Percentiles rank a stretch among this genome's conserved stretches.
These are phyloP conservation scores for Drosophila rhopaloa DNA, from an alignment of 1,140 invertebrate species.

Conservation along the genomic window DNA sequence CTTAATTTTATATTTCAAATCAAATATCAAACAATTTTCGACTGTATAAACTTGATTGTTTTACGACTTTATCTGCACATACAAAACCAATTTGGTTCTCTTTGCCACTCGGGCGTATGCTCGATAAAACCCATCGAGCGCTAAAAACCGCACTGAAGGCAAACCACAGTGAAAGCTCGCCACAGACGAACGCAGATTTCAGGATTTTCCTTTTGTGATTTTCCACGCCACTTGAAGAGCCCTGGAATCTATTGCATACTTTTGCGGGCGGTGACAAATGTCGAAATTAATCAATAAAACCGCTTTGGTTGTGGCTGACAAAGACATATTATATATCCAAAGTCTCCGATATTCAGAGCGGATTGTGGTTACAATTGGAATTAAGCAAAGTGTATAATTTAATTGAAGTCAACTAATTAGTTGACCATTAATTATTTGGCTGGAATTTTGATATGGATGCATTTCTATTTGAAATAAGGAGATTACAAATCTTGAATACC, in stretches of 20 bases:
- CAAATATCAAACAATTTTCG: not conserved
- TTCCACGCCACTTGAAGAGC: constrained; percentile 1
- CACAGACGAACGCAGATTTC: not conserved
- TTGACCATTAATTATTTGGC: not conserved
- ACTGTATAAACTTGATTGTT: constrained; percentile 1
- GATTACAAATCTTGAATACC: too few species aligned
- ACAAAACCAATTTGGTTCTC: constrained; percentile 3
- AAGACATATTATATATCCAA: constrained; percentile 1
- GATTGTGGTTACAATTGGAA: not conserved
- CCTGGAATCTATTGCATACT: constrained; percentile 9
- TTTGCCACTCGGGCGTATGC: constrained; percentile 13
- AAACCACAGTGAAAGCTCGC: constrained; percentile 16
- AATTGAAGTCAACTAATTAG: constrained; percentile 1
- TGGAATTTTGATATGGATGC: not conserved
- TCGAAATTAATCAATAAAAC: constrained; percentile 12
- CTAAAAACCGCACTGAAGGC: constrained; percentile 10
- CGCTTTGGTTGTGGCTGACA: constrained; percentile 7
- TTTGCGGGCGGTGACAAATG: constrained; percentile 13
- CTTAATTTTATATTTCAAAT: not conserved
- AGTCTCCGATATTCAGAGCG: not conserved
- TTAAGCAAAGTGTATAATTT: not conserved
- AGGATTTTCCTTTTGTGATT: not conserved
- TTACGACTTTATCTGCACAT: not conserved
- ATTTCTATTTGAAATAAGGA: not conserved
- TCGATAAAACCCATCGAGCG: constrained; percentile 10